A percentile compares a stretch with the other conserved stretches of the same genome.
Evolutionary conservation across 2,888 invertebrate species (phyloP).

Genomic region (Rhingia rostrata): DNA sequence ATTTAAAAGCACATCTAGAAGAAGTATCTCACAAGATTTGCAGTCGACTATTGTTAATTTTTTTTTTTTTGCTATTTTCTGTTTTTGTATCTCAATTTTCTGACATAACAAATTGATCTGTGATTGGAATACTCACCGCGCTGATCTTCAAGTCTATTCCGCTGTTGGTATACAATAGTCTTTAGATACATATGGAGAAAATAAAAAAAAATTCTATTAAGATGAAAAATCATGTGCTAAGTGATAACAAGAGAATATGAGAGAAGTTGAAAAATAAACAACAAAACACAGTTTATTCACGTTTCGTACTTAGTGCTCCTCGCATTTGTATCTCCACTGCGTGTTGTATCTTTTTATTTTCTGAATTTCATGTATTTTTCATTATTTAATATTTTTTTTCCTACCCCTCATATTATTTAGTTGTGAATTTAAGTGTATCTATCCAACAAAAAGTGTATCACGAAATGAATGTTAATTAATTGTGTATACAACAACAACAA

Average conservation of each 20-base stretch:
- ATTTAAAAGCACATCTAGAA: constrained; percentile 19
- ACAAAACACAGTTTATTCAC: constrained; percentile 19
- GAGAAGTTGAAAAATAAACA: constrained; percentile 24
- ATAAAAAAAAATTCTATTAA: constrained; percentile 17
- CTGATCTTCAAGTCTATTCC: constrained; percentile 31
- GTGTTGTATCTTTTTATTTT: not conserved
- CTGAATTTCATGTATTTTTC: constrained; percentile 23
- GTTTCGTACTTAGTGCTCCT: constrained; percentile 28
- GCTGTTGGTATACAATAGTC: not conserved
- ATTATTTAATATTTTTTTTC: constrained; percentile 21
- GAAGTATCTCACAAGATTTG: constrained; percentile 48
- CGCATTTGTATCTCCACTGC: constrained; percentile 32
- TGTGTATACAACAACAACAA: constrained; percentile 49
- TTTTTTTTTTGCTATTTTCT: constrained; percentile 2
- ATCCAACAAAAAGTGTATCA: constrained; percentile 66
- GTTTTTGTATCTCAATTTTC: constrained; percentile 25
- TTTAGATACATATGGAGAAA: not conserved
- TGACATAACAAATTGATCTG: constrained; percentile 52
- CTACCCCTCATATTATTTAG: constrained; percentile 15
- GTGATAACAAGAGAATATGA: constrained; percentile 54
- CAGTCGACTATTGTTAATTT: constrained; percentile 28
- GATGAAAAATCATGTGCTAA: constrained; percentile 40
- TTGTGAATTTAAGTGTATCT: constrained; percentile 30
- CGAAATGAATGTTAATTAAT: constrained; percentile 62
- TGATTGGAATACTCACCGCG: constrained; percentile 34